Conservation (phyloP, 2,888 invertebrate species). For the Mimumesa dahlbomi region DNA sequence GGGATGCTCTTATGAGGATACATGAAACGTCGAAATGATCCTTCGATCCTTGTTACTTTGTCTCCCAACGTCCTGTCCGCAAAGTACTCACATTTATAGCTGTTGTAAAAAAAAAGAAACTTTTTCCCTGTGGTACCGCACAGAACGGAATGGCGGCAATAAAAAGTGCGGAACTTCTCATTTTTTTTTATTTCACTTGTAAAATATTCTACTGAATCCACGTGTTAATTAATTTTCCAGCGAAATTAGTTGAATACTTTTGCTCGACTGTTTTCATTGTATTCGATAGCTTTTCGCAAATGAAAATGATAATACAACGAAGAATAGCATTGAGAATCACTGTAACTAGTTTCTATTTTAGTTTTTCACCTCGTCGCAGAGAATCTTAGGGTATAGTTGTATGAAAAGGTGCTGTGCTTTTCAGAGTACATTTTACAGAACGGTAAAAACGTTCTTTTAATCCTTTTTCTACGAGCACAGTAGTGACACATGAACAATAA, state of each 20-base stretch:
- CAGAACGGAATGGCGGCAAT: too few relatives aligned
- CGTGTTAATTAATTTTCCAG: too few relatives aligned
- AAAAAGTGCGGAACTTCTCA: too few relatives aligned
- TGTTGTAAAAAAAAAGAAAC: too few relatives aligned
- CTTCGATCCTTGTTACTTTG: conserved; percentile 1
- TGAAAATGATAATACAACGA: too few relatives aligned
- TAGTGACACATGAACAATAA: conserved; percentile 1
- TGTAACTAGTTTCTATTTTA: background rate
- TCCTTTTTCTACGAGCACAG: background rate
- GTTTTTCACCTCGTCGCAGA: background rate
- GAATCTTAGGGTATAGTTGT: background rate
- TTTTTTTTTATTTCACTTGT: too few relatives aligned
- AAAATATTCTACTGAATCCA: too few relatives aligned
- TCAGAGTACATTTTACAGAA: background rate
- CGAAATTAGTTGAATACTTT: too few relatives aligned
- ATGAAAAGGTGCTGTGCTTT: conserved; percentile 1
- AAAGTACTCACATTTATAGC: background rate
- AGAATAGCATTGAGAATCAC: background rate
- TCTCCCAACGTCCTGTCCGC: background rate
- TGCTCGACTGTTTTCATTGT: too few relatives aligned
- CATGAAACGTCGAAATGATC: conserved; percentile 12
- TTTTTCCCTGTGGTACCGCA: too few relatives aligned
- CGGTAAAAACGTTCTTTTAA: background rate
- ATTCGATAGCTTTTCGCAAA: too few relatives aligned
- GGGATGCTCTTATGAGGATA: conserved; percentile 8